These are phyloP conservation scores for Gandaritis pyraliata DNA, from an alignment of 2,888 invertebrate species.

Conservation along the genomic window DNA sequence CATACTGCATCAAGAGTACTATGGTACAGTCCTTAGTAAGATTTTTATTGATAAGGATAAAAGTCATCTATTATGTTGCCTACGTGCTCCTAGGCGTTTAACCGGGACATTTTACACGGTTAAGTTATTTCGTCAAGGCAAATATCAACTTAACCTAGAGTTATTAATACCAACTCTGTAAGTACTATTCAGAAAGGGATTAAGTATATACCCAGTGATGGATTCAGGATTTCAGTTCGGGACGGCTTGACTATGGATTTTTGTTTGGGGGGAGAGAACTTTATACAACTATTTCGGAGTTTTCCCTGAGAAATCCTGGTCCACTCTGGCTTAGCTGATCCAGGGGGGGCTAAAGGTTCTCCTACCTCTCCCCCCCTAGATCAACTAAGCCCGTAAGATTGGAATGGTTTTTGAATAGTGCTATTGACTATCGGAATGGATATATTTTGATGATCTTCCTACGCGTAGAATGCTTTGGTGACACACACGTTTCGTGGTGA, in stretches of 20 bases:
- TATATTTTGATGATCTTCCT: constrained; percentile 28
- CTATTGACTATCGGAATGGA: constrained; percentile 32
- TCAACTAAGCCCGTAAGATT: constrained; percentile 20
- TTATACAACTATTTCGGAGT: no score
- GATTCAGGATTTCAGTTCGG: no score
- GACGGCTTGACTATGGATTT: no score
- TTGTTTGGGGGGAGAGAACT: no score
- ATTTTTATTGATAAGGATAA: constrained; percentile 78
- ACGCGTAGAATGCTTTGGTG: constrained; percentile 19
- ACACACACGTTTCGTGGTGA: constrained; percentile 23
- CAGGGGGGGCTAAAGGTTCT: no score
- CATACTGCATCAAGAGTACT: constrained; percentile 11
- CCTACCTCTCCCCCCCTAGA: no score
- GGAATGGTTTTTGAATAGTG: constrained; percentile 33
- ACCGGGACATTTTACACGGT: neutral
- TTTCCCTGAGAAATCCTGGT: no score
- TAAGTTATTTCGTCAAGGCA: neutral
- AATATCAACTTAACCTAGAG: constrained; percentile 4
- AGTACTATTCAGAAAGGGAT: constrained; percentile 32
- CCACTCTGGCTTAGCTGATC: no score
- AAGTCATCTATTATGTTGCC: constrained; percentile 70
- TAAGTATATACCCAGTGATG: no score
- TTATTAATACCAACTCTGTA: constrained; percentile 2
- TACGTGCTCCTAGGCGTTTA: constrained; percentile 41
- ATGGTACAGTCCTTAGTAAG: constrained; percentile 66